Evolutionary conservation across 2,888 invertebrate genomes (phyloP).

Genomic region (Sipunculus nudus): DNA sequence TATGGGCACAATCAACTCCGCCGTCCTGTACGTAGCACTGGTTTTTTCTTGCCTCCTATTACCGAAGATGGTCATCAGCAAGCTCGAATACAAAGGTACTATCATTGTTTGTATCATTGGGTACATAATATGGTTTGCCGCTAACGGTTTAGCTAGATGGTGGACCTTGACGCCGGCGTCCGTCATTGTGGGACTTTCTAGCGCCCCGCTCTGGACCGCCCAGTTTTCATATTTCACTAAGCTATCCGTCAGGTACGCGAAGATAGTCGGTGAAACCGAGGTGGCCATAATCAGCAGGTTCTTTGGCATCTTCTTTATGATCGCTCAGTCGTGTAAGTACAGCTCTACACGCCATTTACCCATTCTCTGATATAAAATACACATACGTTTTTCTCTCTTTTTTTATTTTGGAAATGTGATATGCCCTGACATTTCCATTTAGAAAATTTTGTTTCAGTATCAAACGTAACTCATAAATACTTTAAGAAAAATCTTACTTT

Average conservation of each 20-base stretch:
- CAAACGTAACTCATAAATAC: too few relatives aligned
- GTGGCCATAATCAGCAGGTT: constrained; percentile 95
- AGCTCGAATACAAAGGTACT: constrained; percentile 80
- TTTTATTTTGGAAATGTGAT: too few relatives aligned
- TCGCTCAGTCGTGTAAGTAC: constrained; percentile 94
- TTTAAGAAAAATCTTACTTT: too few relatives aligned
- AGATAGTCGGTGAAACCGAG: constrained; percentile 78
- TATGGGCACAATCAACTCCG: constrained; percentile 87
- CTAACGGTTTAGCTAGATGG: constrained; percentile 80
- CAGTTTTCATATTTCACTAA: constrained; percentile 93
- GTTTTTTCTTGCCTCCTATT: constrained; percentile 96
- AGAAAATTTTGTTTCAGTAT: too few relatives aligned
- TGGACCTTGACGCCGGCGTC: constrained; percentile 82
- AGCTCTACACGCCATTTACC: too few relatives aligned
- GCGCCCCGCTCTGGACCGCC: constrained; percentile 98
- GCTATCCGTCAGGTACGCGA: constrained; percentile 78
- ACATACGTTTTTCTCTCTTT: too few relatives aligned
- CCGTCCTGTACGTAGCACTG: constrained; percentile 90
- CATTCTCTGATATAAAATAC: too few relatives aligned
- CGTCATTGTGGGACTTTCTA: constrained; percentile 91
- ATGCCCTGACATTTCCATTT: too few relatives aligned
- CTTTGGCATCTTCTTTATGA: constrained; percentile 98
- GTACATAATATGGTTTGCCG: constrained; percentile 92
- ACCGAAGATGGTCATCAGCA: constrained; percentile 45
- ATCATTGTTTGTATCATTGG: constrained; percentile 90